phyloP scores from a whole-genome alignment of 2,113 vertebrate species.

The Limanda limanda region DNA sequence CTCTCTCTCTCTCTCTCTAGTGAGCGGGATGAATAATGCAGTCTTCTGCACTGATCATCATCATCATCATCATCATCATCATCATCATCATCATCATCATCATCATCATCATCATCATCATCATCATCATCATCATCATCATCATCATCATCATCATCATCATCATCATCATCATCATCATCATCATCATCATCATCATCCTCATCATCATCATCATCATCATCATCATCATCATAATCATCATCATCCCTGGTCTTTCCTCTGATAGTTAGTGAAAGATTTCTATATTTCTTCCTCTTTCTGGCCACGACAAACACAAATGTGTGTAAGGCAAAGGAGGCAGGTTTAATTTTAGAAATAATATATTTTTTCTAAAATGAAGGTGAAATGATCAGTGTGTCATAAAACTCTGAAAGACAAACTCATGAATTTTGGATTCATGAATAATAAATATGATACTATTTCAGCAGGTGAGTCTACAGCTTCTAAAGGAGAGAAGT shows the following conservation, averaged over 20 bases:
- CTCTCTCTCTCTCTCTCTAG: background rate
- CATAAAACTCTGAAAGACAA: too few species aligned
- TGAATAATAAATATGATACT: too few species aligned
- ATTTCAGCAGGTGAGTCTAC: too few species aligned
- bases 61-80: constrained; percentile 52
- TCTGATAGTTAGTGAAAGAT: constrained; percentile 1
- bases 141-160: constrained; percentile 48
- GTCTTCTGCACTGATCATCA: constrained; percentile 64
- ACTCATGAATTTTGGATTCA: too few species aligned
- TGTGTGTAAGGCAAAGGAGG: background rate
- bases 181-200: constrained; percentile 68
- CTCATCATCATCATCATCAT: constrained; percentile 61
- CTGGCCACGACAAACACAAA: background rate
- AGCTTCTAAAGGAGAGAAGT: too few species aligned
- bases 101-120: constrained; percentile 58
- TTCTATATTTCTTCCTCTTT: background rate
- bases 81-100: too few species aligned
- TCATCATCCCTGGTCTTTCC: constrained; percentile 37
- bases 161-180: constrained; percentile 39
- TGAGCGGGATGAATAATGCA: constrained; percentile 62
- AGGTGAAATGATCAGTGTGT: background rate
- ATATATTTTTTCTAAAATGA: background rate
- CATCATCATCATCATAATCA: constrained; percentile 29
- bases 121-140: constrained; percentile 27
- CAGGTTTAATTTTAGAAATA: background rate